Evolutionary conservation across 2,113 vertebrate species (phyloP), one percentile per base, ranked within the genome.

Genomic region (Zosterops hypoxanthus): DNA sequence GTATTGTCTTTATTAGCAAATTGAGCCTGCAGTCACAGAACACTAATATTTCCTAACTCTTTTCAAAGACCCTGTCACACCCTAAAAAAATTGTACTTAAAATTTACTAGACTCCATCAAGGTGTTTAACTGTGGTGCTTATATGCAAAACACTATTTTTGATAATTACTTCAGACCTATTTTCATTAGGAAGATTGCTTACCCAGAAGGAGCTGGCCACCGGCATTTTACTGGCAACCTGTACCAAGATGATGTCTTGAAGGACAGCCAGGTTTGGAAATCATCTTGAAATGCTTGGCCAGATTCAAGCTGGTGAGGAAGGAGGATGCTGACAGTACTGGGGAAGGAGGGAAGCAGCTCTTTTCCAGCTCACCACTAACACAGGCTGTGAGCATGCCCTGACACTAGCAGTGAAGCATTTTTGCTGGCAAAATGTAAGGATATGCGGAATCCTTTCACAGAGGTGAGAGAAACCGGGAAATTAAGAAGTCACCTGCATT

Each of bases 1-100:
- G 93, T 96, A 97, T 98, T 98, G 97, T 98, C 97, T 98, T 97
- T 97, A 97, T 97, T 97, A 98, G 96, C 92, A 97, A 97, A 97
- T 96, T 18, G 21, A 95, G 88, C 88, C 92, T 94, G 87, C 39
- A 33, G 72, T 82, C 26, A 18, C 80, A 85, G 73, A 81, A 61
- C 24, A 39, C 73, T 95, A 84, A 82, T 47, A 52, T 95, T 97
- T 97, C 82, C 85, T 52, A 88, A 79, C 70, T 94, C 65, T 94
- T 82, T 88, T 65, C 55, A 92, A 94, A 92, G 49, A 91, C 64
- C 28, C 71, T 90, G 90, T 80, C 93, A 83, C 19, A 65, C 12
- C 18, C 50, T 84, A 50, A 95, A 93, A 96, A 96, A 92, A 86
- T 49, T 72, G 42, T 72, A 8, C 59, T 91, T 83, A 83, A 86